These are phyloP conservation scores for Elephantulus edwardii DNA, from an alignment of 2,113 vertebrate species.

Conservation along the genomic window DNA sequence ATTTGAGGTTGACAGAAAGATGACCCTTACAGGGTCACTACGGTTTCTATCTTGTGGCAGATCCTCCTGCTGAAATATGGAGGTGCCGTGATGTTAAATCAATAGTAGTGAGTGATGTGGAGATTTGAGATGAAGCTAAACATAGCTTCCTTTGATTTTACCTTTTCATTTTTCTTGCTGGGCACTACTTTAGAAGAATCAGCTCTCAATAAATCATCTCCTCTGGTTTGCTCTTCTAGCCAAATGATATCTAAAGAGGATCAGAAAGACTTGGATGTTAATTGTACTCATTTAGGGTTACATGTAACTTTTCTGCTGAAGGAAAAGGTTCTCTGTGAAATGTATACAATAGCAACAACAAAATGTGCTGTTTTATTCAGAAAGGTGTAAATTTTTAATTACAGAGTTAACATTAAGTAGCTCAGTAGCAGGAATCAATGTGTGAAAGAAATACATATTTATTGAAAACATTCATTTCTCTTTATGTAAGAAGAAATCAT, in stretches of 20 bases:
- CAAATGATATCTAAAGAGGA: slow-evolving; percentile 33
- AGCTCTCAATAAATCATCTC: slow-evolving; percentile 53
- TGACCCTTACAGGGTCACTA: slow-evolving; percentile 57
- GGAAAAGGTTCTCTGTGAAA: not conserved
- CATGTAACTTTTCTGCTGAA: not conserved
- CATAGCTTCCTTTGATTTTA: slow-evolving; percentile 65
- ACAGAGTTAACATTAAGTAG: not conserved
- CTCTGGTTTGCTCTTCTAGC: slow-evolving; percentile 42
- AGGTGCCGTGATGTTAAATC: slow-evolving; percentile 69
- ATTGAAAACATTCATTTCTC: slow-evolving; percentile 17
- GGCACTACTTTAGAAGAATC: slow-evolving; percentile 52
- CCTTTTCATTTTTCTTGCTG: slow-evolving; percentile 69
- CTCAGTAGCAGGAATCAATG: not conserved
- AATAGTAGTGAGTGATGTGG: slow-evolving; percentile 68
- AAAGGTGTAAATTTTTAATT: not conserved
- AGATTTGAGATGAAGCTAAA: slow-evolving; percentile 66
- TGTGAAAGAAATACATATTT: not conserved
- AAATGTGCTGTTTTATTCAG: not conserved
- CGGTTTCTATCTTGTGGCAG: slow-evolving; percentile 50
- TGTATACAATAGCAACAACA: slow-evolving; percentile 15
- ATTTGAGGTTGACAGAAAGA: slow-evolving; percentile 67
- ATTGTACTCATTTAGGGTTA: slow-evolving; percentile 4
- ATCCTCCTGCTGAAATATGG: slow-evolving; percentile 65
- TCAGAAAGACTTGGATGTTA: not conserved
- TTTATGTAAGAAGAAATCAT: not conserved